phyloP scores from a whole-genome alignment of 2,797 vertebrate species.

The Onychomys arenicola region DNA sequence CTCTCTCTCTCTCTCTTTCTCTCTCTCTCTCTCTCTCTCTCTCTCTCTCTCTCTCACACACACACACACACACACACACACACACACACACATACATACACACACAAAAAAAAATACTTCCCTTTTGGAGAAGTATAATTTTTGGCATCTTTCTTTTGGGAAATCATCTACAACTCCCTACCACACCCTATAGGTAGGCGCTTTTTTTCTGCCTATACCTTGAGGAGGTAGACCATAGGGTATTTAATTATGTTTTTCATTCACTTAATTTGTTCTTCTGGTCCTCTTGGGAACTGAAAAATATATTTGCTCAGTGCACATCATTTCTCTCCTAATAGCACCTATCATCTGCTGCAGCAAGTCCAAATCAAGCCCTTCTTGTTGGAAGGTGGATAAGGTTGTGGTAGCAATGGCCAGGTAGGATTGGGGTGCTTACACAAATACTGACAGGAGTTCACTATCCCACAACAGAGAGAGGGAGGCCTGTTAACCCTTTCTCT shows the following conservation, averaged over 20 bases:
- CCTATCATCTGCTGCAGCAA: constrained; percentile 68
- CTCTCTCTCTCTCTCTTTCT: no score
- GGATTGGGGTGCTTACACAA: constrained; percentile 52
- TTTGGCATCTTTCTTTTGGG: constrained; percentile 11
- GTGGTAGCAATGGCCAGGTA: constrained; percentile 76
- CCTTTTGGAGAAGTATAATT: constrained; percentile 11
- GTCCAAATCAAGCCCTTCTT: constrained; percentile 63
- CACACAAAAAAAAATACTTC: not conserved
- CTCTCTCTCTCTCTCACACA: not conserved
- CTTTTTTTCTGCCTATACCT: not conserved
- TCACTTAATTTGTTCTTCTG: constrained; percentile 55
- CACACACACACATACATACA: not conserved
- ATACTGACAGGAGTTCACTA: constrained; percentile 18
- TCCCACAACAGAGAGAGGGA: not conserved
- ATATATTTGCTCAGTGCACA: constrained; percentile 36
- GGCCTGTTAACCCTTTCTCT: constrained; percentile 58
- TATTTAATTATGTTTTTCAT: constrained; percentile 54
- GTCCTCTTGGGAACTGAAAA: constrained; percentile 52
- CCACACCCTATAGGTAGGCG: not conserved
- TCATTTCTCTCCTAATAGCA: constrained; percentile 67
- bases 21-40: no score
- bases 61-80: not conserved
- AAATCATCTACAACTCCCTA: not conserved
- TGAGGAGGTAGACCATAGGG: not conserved
- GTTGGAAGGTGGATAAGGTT: constrained; percentile 73